These are phyloP conservation scores for Sarcophaga caerulescens DNA, from an alignment of 2,888 invertebrate genomes.

Conservation along the genomic window DNA sequence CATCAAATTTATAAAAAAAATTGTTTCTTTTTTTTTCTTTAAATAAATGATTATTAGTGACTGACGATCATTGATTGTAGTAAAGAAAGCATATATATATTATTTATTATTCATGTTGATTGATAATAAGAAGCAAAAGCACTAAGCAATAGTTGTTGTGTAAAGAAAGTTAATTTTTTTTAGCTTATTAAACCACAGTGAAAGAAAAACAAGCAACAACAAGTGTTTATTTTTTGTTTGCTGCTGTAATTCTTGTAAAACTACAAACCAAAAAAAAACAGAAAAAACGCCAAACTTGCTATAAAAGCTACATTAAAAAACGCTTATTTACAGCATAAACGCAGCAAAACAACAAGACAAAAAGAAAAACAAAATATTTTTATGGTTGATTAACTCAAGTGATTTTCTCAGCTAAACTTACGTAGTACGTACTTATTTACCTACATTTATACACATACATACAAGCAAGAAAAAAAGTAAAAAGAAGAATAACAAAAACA, in stretches of 20 bases:
- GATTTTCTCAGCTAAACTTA: constrained; percentile 64
- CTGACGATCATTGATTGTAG: constrained; percentile 41
- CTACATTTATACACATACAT: constrained; percentile 45
- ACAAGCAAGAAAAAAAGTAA: neutral
- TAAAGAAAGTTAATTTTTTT: constrained; percentile 30
- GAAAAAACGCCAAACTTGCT: constrained; percentile 26
- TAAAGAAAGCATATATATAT: too few species aligned
- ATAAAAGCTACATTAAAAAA: constrained; percentile 28
- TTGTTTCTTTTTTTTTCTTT: neutral
- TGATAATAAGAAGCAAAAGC: neutral
- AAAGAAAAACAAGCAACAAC: constrained; percentile 28
- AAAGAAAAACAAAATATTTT: constrained; percentile 29
- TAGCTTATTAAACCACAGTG: neutral
- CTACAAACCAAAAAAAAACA: constrained; percentile 19
- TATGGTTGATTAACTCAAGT: constrained; percentile 59
- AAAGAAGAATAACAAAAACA: constrained; percentile 18
- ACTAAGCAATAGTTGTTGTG: neutral
- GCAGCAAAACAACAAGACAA: neutral
- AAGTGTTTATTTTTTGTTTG: constrained; percentile 41
- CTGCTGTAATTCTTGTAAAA: too few species aligned
- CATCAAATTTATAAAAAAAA: constrained; percentile 11
- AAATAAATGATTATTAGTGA: neutral
- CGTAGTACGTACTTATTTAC: constrained; percentile 62
- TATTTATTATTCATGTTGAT: too few species aligned
- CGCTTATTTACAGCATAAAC: constrained; percentile 50